Conservation (phyloP, 2,888 invertebrate genomes). For the Volucella inflata region DNA sequence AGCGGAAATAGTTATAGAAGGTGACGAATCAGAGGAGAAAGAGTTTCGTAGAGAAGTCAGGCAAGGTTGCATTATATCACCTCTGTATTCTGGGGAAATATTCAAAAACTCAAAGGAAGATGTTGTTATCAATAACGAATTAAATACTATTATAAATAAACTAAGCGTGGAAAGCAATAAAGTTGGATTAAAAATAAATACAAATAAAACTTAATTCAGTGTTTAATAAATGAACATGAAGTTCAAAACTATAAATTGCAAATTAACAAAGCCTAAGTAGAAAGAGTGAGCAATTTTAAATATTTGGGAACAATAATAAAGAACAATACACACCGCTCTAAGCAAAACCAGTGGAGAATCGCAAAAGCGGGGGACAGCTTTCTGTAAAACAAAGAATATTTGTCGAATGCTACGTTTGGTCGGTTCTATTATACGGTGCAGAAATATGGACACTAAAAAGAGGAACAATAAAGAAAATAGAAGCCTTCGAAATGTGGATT, state of each 20-base stretch:
- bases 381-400: neutral
- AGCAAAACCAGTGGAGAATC: neutral
- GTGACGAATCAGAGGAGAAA: neutral
- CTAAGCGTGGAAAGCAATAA: too few species aligned
- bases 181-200: too few species aligned
- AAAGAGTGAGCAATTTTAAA: too few species aligned
- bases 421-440: neutral
- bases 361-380: neutral
- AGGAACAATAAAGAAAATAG: neutral
- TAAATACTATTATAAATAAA: neutral
- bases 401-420: neutral
- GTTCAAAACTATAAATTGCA: too few species aligned
- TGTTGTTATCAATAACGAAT: neutral
- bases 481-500: neutral
- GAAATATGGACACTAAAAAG: neutral
- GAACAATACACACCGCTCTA: conserved; percentile 3
- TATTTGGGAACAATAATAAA: too few species aligned
- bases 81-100: neutral
- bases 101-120: neutral
- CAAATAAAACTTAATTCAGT: too few species aligned
- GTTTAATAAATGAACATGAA: too few species aligned
- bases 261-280: too few species aligned
- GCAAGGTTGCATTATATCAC: neutral
- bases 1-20: neutral
- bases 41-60: neutral